Base-by-base conservation (phyloP, 1,140 invertebrate species). In the Pachypsylla venusta region DNA sequence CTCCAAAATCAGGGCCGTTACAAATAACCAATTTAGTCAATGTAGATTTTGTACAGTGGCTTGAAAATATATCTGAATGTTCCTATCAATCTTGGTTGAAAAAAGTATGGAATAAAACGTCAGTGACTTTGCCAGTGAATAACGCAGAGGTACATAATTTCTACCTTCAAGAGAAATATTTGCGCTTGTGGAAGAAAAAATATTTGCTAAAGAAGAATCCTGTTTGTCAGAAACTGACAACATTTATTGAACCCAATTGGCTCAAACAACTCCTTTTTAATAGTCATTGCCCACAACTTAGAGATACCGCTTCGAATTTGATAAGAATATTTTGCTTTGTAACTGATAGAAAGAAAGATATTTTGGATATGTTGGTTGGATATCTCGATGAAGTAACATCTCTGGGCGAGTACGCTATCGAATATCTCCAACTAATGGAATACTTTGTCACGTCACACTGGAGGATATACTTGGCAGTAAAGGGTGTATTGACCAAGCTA, bases 401-500 rank as follows among this genome's bases (percentile, higher is more conserved):
- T 0, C 87, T 88, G 13, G 93, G 93, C 1, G 92, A 96, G 71
- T 87, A 84, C 64, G 88, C 90, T 59, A 83, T 85, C n/a, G 92
- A 98, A 69, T 98, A 93, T 68, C 76, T 94, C 13, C 76, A 81
- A 4, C 71, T 94, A n/a, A 48, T 48, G 42, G 42, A 48, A 48
- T 48, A 48, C 42, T 48, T 48, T 48, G 42, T 48, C 7, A 83
- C 89, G 57, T 76, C 81, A 0, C 89, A 89, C 19, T 96, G 91
- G 89, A 91, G 93, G 65, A 89, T 93, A 69, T 96, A 94, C 72
- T 74, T 97, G 53, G 89, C 91, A 60, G 76, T 93, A 35, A 83
- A 81, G 62, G 91, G 93, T 0, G 84, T 96, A 0, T 77, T 97
- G 26, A 77, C 82, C 1, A 81, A 87, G 59, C 77, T 98, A 26